These are phyloP conservation scores for Galerucella nymphaeae DNA, from an alignment of 2,888 invertebrate species.

Conservation along the genomic window DNA sequence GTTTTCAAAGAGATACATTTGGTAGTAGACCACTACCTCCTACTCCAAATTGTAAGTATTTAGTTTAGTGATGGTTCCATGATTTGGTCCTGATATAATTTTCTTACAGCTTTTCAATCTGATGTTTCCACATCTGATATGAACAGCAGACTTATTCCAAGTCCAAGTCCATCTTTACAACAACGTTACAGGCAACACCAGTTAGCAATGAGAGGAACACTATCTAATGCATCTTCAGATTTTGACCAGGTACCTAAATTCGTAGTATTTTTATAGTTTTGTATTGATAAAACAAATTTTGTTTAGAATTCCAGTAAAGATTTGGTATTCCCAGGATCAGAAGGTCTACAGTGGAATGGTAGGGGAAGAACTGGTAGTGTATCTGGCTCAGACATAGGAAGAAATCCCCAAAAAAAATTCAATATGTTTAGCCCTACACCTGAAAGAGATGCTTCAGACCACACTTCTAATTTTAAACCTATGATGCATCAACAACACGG, in stretches of 20 bases:
- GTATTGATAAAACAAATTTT: neutral
- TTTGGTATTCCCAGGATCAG: conserved; percentile 66
- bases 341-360: conserved; percentile 59
- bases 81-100: conserved; percentile 4
- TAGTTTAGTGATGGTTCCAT: neutral
- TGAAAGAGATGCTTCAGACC: conserved; percentile 40
- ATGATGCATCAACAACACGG: conserved; percentile 52
- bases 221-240: conserved; percentile 61
- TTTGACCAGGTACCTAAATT: conserved; percentile 56
- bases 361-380: conserved; percentile 62
- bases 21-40: conserved; percentile 69
- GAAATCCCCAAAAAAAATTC: conserved; percentile 55
- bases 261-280: neutral
- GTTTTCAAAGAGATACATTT: conserved; percentile 62
- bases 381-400: conserved; percentile 57
- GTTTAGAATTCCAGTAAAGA: conserved; percentile 63
- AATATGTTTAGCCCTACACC: conserved; percentile 58
- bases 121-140: conserved; percentile 54
- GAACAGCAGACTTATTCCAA: conserved; percentile 51
- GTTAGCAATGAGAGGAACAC: conserved; percentile 66
- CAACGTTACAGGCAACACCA: conserved; percentile 71
- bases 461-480: conserved; percentile 64
- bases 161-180: conserved; percentile 65
- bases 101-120: conserved; percentile 55
- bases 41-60: conserved; percentile 60